These are phyloP conservation scores for Gadus macrocephalus DNA, from an alignment of 2,113 vertebrate genomes.

Conservation along the genomic window DNA sequence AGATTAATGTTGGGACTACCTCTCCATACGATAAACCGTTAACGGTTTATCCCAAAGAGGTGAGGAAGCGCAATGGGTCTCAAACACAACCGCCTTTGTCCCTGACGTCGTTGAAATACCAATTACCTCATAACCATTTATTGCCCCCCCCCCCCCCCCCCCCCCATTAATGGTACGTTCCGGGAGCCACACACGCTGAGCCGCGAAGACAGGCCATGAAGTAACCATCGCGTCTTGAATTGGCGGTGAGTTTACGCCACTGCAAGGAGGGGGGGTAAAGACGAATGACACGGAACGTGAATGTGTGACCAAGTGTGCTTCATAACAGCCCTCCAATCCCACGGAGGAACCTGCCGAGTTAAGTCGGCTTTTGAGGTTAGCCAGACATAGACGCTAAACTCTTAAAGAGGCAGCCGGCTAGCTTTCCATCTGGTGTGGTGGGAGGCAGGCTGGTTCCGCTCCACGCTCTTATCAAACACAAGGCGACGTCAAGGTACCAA, in stretches of 20 bases:
- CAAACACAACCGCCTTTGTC: neutral
- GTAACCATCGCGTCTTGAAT: neutral
- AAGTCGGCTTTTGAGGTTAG: slow-evolving; percentile 22
- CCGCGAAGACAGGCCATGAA: neutral
- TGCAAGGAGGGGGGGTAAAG: too few relatives aligned
- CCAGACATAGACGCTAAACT: slow-evolving; percentile 11
- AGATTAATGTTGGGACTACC: neutral
- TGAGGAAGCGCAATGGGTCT: slow-evolving; percentile 1
- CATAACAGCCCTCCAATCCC: slow-evolving; percentile 6
- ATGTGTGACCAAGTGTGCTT: slow-evolving; percentile 11
- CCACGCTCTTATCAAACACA: neutral
- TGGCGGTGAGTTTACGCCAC: too few relatives aligned
- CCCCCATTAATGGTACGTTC: neutral
- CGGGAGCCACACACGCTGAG: neutral
- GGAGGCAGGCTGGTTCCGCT: neutral
- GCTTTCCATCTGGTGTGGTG: neutral
- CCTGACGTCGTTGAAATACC: neutral
- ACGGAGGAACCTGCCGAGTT: slow-evolving; percentile 1
- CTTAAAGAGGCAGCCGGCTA: slow-evolving; percentile 5
- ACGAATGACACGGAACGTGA: neutral
- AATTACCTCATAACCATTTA: neutral
- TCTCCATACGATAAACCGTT: neutral
- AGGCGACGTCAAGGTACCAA: neutral
- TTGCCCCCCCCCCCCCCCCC: neutral
- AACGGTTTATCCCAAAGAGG: neutral